A percentile compares a stretch with the other conserved stretches of the same genome.
Conservation (phyloP, 2,888 invertebrate species). For the Agrotis ipsilon region DNA sequence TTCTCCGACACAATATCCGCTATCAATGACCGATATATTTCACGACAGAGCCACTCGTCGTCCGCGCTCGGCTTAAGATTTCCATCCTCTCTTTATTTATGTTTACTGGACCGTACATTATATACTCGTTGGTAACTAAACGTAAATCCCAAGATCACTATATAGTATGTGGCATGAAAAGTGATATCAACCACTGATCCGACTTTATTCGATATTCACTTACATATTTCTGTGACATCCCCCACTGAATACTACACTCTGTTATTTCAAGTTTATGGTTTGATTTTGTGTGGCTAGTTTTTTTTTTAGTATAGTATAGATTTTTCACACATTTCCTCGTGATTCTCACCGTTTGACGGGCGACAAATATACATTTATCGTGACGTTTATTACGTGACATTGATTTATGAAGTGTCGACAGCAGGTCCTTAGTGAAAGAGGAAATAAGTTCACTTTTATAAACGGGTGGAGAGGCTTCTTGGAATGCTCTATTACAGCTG, state of each 20-base stretch:
- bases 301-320: constrained; percentile 38
- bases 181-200: constrained; percentile 70
- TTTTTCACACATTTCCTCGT: constrained; percentile 64
- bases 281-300: constrained; percentile 42
- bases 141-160: constrained; percentile 47
- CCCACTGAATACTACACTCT: constrained; percentile 28
- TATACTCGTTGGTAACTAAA: constrained; percentile 37
- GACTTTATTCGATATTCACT: constrained; percentile 64
- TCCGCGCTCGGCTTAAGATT: constrained; percentile 23
- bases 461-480: constrained; percentile 22
- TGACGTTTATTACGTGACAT: constrained; percentile 78
- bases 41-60: constrained; percentile 20
- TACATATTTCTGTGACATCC: constrained; percentile 43
- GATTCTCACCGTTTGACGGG: constrained; percentile 71
- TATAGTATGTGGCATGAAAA: constrained; percentile 54
- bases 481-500: constrained; percentile 10
- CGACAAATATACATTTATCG: constrained; percentile 79
- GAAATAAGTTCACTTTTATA: constrained; percentile 49
- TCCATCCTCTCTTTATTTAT: constrained; percentile 47
- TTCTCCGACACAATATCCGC: not conserved
- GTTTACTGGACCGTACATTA: constrained; percentile 37
- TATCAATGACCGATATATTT: constrained; percentile 7
- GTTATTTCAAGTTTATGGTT: constrained; percentile 1
- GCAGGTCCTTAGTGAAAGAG: constrained; percentile 49
- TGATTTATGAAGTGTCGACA: constrained; percentile 74